A percentile compares a stretch with the other conserved stretches of the same genome.
These are phyloP conservation scores for Loxodonta africana DNA, from an alignment of 2,113 vertebrate genomes.

Conservation along the genomic window DNA sequence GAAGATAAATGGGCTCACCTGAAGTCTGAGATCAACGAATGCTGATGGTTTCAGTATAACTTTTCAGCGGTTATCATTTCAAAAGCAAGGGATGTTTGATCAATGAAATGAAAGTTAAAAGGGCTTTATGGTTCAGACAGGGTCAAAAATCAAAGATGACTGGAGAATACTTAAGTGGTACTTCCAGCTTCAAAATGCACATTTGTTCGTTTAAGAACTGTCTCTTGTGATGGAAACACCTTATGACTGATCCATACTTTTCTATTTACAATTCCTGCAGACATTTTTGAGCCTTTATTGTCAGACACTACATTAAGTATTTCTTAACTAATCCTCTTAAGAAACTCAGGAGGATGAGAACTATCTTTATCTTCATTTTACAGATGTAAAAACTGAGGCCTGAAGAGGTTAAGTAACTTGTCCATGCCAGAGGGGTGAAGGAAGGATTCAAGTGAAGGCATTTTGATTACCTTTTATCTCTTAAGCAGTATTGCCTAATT, in stretches of 20 bases:
- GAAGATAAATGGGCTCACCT: neutral
- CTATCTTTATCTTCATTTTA: constrained; percentile 65
- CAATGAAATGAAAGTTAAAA: constrained; percentile 43
- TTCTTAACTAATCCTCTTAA: constrained; percentile 69
- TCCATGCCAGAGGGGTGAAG: neutral
- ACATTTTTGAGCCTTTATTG: neutral
- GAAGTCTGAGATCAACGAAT: constrained; percentile 43
- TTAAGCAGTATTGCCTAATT: neutral
- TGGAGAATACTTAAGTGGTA: neutral
- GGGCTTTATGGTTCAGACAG: constrained; percentile 29
- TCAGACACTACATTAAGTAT: neutral
- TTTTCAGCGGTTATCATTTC: constrained; percentile 42
- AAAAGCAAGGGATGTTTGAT: constrained; percentile 28
- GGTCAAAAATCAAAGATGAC: neutral
- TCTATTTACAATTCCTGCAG: constrained; percentile 36
- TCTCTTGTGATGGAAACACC: neutral
- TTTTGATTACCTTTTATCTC: neutral
- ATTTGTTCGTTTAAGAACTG: neutral
- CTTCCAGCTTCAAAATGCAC: neutral
- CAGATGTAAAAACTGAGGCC: constrained; percentile 74
- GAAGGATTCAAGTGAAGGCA: neutral
- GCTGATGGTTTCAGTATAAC: neutral
- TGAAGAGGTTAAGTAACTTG: neutral
- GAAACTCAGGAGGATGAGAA: neutral
- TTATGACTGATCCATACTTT: neutral